Evolutionary conservation across 2,113 vertebrate species (phyloP), one percentile per base, ranked within the genome.

Genomic region (Rhizomys pruinosus): DNA sequence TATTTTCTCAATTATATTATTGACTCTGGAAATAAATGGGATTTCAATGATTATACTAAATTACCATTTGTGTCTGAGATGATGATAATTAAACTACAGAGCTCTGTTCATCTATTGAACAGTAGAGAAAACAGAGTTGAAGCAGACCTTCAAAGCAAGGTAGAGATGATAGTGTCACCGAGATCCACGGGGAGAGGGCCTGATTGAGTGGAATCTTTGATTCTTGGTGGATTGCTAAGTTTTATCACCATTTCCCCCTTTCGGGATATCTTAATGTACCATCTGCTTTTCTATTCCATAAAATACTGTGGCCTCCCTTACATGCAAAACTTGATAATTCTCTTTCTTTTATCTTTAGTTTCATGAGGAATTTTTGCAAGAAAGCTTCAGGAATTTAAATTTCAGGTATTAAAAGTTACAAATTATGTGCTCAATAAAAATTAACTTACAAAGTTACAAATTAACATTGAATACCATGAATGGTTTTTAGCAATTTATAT

Each of bases 1-100:
- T 72, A 71, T 93, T 89, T 84, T 85, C 8, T 2, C 0, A 55
- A 76, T 92, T 79, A 42, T 61, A 74, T 27, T 89, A 39, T 44
- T 63, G n/a, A 69, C 52, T 86, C 20, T 47, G 66, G n/a, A 91
- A 78, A 32, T 86, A 88, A 82, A 71, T 66, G 90, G 52, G 10
- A 88, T 64, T 91, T 86, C 79, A 72, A 0, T 89, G 25, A 89
- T 93, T 95, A 34, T 82, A 47, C 16, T 84, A 92, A 89, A 86
- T 93, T 44, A 76, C 16, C 34, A 39, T 71, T 93, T 90, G 22
- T 66, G 27, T 64, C 68, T 79, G 2, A 10, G 78, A 74, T 92
- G 19, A 55, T 91, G 29, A 57, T 57, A 61, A 89, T 76, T 86
- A 61, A 78, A 55, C 59, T 84, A 10, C 19, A 84, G 34, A 79